Conservation (phyloP, 2,797 vertebrate genomes). For the Falco novaeseelandiae region DNA sequence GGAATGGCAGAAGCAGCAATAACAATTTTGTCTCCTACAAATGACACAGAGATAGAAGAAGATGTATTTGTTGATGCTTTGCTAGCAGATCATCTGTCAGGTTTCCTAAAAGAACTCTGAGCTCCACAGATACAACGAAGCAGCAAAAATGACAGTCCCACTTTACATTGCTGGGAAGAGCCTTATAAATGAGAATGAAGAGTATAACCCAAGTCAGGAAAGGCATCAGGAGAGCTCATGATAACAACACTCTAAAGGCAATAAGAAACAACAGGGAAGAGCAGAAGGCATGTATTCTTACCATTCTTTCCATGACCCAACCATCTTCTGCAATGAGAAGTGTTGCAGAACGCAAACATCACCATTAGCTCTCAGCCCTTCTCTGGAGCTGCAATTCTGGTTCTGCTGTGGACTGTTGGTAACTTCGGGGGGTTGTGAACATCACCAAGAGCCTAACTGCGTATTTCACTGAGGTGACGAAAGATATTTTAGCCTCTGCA, state of each 20-base stretch:
- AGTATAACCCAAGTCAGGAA: not conserved
- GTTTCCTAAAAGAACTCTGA: not conserved
- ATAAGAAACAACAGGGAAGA: not conserved
- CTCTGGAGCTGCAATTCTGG: not conserved
- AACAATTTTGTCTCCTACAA: not conserved
- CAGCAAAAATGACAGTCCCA: not conserved
- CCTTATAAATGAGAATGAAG: not conserved
- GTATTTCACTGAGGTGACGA: rapidly evolving
- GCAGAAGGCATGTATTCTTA: not conserved
- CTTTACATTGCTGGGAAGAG: not conserved
- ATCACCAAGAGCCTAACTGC: not conserved
- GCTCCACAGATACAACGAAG: rapidly evolving
- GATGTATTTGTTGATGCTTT: not conserved
- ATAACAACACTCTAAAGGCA: not conserved
- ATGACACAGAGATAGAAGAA: not conserved
- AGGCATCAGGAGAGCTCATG: not conserved
- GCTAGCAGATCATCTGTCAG: not conserved
- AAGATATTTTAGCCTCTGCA: not conserved
- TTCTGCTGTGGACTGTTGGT: not conserved
- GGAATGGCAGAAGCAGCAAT: not conserved
- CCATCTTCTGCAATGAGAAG: not conserved
- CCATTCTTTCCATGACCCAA: not conserved
- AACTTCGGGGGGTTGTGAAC: not conserved
- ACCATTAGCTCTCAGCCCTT: not conserved
- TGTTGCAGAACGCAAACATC: not conserved